Percentiles rank a stretch among this genome's conserved stretches.
Evolutionary conservation across 2,113 vertebrate genomes (phyloP).

Genomic region (Nicator chloris): DNA sequence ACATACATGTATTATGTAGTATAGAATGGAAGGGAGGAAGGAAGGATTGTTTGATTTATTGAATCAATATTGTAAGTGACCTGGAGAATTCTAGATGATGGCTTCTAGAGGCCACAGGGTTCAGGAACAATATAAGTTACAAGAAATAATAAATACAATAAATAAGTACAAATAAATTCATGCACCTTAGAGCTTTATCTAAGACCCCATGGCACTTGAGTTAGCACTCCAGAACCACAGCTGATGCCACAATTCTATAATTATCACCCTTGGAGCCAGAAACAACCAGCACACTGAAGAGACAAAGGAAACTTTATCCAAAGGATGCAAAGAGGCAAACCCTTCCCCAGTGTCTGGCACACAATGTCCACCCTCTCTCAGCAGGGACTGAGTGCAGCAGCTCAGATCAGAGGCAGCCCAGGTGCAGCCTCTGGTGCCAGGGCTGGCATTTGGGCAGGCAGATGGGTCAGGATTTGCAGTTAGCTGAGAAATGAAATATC

Average conservation of each 20-base stretch:
- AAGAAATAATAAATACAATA: not conserved
- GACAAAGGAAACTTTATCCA: not conserved
- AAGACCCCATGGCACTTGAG: not conserved
- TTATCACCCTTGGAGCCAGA: not conserved
- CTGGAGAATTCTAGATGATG: not conserved
- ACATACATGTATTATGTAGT: no score
- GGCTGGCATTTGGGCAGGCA: not conserved
- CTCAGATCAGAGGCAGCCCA: not conserved
- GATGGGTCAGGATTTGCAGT: not conserved
- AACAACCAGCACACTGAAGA: not conserved
- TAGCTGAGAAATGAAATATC: not conserved
- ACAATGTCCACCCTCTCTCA: fast-evolving
- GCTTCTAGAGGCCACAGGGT: not conserved
- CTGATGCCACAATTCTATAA: not conserved
- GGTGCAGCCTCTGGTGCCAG: not conserved
- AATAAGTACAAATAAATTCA: not conserved
- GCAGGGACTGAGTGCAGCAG: not conserved
- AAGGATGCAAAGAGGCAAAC: not conserved
- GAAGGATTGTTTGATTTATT: not conserved
- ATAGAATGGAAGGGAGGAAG: no score
- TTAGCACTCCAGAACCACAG: not conserved
- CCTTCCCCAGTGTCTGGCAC: not conserved
- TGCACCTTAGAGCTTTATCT: not conserved
- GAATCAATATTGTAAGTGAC: not conserved
- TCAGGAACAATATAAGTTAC: not conserved